phyloP scores from a whole-genome alignment of 2,113 vertebrate genomes.

The Elanus axillaris region DNA sequence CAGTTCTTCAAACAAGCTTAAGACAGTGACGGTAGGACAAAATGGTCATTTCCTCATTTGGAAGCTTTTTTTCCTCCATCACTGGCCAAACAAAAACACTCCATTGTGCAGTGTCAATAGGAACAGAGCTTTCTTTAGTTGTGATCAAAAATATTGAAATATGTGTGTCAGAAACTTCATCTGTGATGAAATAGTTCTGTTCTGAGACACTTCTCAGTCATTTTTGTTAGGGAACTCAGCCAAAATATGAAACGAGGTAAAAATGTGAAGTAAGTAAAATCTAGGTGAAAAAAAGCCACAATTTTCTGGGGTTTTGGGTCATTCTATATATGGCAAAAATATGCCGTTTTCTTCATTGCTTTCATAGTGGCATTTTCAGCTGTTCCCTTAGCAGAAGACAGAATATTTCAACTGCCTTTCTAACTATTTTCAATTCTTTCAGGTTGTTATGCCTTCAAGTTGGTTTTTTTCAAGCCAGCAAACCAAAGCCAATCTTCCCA shows the following conservation, averaged over 20 bases:
- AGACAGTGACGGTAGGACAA: background rate
- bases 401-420: background rate
- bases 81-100: background rate
- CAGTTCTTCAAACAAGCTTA: background rate
- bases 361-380: background rate
- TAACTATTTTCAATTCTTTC: background rate
- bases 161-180: background rate
- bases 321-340: background rate
- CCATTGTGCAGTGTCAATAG: background rate
- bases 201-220: constrained; percentile 2
- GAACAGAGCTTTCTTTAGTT: background rate
- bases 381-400: background rate
- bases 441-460: background rate
- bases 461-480: background rate
- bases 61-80: background rate
- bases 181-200: constrained; percentile 1
- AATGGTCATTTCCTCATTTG: constrained; percentile 8
- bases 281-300: background rate
- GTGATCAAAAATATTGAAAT: background rate
- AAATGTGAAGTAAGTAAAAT: constrained; percentile 16
- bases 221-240: background rate
- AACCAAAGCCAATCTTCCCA: background rate
- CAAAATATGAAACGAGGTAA: background rate
- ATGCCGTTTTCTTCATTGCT: background rate
- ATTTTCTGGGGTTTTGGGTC: background rate